Base-by-base conservation (phyloP, 2,797 vertebrate species). In the Enteromius paludinosus region DNA sequence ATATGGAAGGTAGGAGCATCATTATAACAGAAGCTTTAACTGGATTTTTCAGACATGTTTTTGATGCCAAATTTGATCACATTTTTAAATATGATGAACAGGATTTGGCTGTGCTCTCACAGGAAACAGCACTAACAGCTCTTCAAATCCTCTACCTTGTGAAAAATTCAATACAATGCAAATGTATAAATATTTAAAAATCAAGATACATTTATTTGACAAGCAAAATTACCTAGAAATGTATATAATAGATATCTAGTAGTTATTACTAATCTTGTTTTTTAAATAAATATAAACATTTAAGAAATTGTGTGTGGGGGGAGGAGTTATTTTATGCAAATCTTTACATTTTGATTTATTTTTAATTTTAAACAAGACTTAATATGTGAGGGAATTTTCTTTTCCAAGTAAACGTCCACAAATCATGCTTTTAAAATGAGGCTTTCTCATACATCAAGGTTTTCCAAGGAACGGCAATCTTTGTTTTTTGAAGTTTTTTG, bases 81-180 rank as follows among this genome's bases (percentile, higher is more conserved):
- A 90, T 92, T 92, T 93, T 91, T 89, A 84, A 90, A 90, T 86
- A 76, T 56, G 0, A 66, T 72, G 70, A 89, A 84, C 82, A 87
- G 87, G 87, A 90, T 89, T 89, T 90, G 90, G 87, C 86, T 85
- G 84, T 70, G 14, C 45, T 85, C 86, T 91, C 79, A 91, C 91
- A 91, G 88, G 82, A 84, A 30, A 71, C 47, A 73, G 74, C 49
- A 69, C 86, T 71, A 79, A 76, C 85, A 86, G 80, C 49, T 83
- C 86, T 87, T 87, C 62, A 64, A 86, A 87, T 89, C 73, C 83
- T 87, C 81, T 81, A 86, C 84, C 84, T 88, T 87, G 61, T 28
- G 7, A 62, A 62, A 62, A 62, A 30, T 62, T 62, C 2, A 4
- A 2, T 33, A 18, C 5, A 30, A 30, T 17, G 28, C 28, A 62